Conservation (phyloP, 2,888 invertebrate species). For the Heliothis peltigera region DNA sequence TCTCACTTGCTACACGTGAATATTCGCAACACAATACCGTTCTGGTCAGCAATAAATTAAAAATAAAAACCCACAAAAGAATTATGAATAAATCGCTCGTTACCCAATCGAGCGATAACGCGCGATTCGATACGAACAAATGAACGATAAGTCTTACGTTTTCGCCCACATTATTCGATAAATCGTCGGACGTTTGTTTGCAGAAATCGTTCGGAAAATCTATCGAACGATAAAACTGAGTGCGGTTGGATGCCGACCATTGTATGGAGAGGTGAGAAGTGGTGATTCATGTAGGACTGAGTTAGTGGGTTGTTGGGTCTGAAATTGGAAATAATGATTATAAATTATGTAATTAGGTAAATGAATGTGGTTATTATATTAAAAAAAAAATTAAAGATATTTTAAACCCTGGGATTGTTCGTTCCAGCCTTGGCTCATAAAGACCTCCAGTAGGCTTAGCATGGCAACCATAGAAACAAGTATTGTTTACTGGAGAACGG, state of each 20-base stretch:
- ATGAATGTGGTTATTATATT: too few species aligned
- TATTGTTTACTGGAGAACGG: too few species aligned
- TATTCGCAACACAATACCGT: background rate
- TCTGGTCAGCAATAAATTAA: conserved; percentile 30
- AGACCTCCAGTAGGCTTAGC: too few species aligned
- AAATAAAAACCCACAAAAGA: conserved; percentile 44
- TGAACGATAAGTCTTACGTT: conserved; percentile 60
- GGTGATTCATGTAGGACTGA: conserved; percentile 38
- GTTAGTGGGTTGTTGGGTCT: too few species aligned
- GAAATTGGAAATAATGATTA: too few species aligned
- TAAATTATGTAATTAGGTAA: too few species aligned
- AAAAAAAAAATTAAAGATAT: too few species aligned
- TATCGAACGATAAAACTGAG: conserved; percentile 65
- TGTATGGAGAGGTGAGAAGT: conserved; percentile 43
- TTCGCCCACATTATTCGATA: conserved; percentile 60
- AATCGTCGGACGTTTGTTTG: conserved; percentile 63
- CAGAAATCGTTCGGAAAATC: conserved; percentile 66
- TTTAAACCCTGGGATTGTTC: too few species aligned
- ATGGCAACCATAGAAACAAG: too few species aligned
- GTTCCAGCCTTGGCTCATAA: too few species aligned
- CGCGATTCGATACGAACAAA: conserved; percentile 55
- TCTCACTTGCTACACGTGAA: too few species aligned
- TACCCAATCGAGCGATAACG: conserved; percentile 40
- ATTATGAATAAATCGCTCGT: conserved; percentile 53
- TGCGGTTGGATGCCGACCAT: conserved; percentile 57